Base-by-base conservation (phyloP, 2,113 vertebrate genomes). In the Bujurquina vittata region DNA sequence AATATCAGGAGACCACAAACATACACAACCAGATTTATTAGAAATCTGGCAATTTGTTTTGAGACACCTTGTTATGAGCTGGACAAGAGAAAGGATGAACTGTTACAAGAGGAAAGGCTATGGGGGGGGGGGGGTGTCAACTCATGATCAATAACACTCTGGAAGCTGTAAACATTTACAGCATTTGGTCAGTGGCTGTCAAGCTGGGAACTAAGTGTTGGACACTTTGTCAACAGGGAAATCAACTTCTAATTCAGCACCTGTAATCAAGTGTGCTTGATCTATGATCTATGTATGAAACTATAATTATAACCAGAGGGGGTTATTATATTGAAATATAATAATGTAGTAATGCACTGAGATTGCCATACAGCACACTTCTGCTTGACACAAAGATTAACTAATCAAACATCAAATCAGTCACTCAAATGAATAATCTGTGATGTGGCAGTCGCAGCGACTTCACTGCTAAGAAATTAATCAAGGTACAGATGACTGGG, bases 1-100 rank as follows among this genome's bases (percentile, higher is more conserved):
- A 72, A 72, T 72, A 72, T 72, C 46, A 54, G 46, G 46, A 72
- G 26, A 31, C 46, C 26, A 54, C 17, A 52, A 54, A 54, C 67
- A 72, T 72, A 52, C 65, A 52, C 43, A 54, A 54, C 10, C 67
- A 54, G 33, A 54, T 72, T 54, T 72, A 72, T 72, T 54, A 72
- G 67, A 72, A 72, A 72, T 72, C 46, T 3, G 7, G 43, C 65
- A 8, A 33, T 54, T 72, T 72, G 46, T 54, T 72, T 72, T 72
- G 10, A 54, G 67, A 54, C 20, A 54, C 67, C 26, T 33, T 54
- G 67, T 72, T 72, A 72, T 29, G 31, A 72, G 46, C 7, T 33
- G 26, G 18, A 33, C 7, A 72, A 1, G 17, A 3, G 0, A 33
- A 54, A 31, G 46, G 67, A 52, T n/a, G 46, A 72, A 54, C 46